A percentile compares a stretch with the other conserved stretches of the same genome.
phyloP scores from a whole-genome alignment of 2,797 vertebrate genomes.

The Molossus alvarezi region DNA sequence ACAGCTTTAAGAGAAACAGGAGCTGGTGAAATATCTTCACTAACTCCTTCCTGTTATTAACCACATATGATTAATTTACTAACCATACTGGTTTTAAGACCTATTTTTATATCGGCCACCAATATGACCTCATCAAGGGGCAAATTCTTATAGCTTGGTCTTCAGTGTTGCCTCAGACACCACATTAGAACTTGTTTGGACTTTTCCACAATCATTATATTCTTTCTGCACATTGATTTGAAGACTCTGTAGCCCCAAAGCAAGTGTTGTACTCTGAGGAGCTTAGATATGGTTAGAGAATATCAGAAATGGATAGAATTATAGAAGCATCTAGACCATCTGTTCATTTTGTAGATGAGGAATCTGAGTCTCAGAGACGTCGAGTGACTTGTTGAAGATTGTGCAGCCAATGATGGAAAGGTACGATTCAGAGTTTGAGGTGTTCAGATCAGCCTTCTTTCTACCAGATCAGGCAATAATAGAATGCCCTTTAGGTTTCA shows the following conservation, averaged over 20 bases:
- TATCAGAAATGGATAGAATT: constrained; percentile 32
- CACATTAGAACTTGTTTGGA: constrained; percentile 54
- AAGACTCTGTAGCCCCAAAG: constrained; percentile 1
- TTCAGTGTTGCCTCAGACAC: constrained; percentile 39
- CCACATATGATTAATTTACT: constrained; percentile 59
- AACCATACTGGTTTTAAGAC: constrained; percentile 57
- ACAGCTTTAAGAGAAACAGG: constrained; percentile 41
- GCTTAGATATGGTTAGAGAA: constrained; percentile 1
- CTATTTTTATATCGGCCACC: constrained; percentile 72
- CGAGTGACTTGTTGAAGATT: constrained; percentile 42
- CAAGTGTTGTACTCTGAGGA: neutral
- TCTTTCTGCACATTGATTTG: constrained; percentile 43
- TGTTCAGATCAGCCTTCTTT: neutral
- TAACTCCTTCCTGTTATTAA: constrained; percentile 56
- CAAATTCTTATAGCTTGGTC: constrained; percentile 29
- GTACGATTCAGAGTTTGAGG: neutral
- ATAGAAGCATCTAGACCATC: neutral
- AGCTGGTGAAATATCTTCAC: constrained; percentile 41
- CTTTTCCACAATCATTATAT: constrained; percentile 40
- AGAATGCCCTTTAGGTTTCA: constrained; percentile 13
- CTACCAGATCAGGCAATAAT: neutral
- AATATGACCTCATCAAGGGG: constrained; percentile 37
- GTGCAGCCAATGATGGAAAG: neutral
- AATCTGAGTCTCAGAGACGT: constrained; percentile 55
- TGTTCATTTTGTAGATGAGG: constrained; percentile 49